Evolutionary conservation across 2,888 invertebrate genomes (phyloP).

Genomic region (Eupithecia vulgata): DNA sequence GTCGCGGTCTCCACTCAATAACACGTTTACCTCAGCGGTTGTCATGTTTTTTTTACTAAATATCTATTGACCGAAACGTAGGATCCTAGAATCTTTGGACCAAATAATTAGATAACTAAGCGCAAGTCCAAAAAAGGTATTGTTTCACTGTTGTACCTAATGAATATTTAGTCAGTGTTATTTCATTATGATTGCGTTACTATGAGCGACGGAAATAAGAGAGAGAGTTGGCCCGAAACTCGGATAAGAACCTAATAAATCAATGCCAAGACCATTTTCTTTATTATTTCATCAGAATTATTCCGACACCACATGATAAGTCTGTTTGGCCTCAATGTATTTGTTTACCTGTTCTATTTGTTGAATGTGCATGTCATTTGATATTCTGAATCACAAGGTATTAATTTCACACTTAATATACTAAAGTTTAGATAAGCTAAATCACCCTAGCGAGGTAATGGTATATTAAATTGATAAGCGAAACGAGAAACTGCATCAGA

Average conservation of each 20-base stretch:
- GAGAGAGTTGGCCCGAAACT: slow-evolving; percentile 7
- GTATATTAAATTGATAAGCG: slow-evolving; percentile 2
- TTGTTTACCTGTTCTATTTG: not conserved
- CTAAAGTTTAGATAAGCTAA: not conserved
- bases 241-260: slow-evolving; percentile 31
- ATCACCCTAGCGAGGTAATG: slow-evolving; percentile 1
- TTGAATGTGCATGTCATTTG: not conserved
- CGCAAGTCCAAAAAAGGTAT: not conserved
- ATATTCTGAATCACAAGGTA: not conserved
- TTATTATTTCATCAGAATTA: slow-evolving; percentile 4
- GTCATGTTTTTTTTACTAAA: not conserved
- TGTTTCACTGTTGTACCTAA: not conserved
- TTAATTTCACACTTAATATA: not conserved
- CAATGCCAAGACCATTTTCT: slow-evolving; percentile 38
- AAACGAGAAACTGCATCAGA: not conserved
- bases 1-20: too few species aligned
- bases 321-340: not conserved
- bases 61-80: not conserved
- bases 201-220: slow-evolving; percentile 18
- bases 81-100: too few species aligned
- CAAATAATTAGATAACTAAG: not conserved
- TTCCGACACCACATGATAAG: slow-evolving; percentile 11
- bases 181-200: slow-evolving; percentile 12
- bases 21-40: too few species aligned
- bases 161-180: slow-evolving; percentile 16